Percentiles rank a stretch among this genome's conserved stretches.
Conservation (phyloP, 2,797 vertebrate genomes). For the Crax fasciolata region DNA sequence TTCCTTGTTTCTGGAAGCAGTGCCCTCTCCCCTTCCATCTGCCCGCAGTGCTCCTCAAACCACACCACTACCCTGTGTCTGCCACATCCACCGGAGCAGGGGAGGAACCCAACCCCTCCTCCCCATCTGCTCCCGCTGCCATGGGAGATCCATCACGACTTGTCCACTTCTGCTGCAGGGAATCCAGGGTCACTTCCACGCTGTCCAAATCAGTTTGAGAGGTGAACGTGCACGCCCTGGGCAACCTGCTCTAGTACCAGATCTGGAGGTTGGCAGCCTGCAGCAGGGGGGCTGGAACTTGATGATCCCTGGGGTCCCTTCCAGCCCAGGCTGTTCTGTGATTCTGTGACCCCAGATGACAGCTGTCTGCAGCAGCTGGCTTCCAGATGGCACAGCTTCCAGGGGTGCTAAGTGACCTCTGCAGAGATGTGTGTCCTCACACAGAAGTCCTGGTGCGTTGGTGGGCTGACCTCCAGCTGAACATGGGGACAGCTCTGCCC, state of each 20-base stretch:
- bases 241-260: no score
- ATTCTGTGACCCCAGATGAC: no score
- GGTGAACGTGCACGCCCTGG: no score
- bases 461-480: not conserved
- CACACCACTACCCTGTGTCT: accelerated
- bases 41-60: not conserved
- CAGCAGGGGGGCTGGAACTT: no score
- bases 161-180: not conserved
- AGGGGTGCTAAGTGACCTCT: not conserved
- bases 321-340: no score
- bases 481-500: not conserved
- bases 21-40: not conserved
- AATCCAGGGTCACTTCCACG: not conserved
- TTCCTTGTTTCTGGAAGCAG: not conserved
- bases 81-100: not conserved
- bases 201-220: not conserved
- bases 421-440: not conserved
- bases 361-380: not conserved
- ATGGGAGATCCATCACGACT: accelerated
- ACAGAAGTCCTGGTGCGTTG: not conserved
- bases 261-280: no score
- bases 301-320: no score
- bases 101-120: not conserved
- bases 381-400: not conserved
- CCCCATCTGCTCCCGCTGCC: not conserved